Evolutionary conservation across 2,113 vertebrate species (phyloP).

Genomic region (Marcusenius ussheri): DNA sequence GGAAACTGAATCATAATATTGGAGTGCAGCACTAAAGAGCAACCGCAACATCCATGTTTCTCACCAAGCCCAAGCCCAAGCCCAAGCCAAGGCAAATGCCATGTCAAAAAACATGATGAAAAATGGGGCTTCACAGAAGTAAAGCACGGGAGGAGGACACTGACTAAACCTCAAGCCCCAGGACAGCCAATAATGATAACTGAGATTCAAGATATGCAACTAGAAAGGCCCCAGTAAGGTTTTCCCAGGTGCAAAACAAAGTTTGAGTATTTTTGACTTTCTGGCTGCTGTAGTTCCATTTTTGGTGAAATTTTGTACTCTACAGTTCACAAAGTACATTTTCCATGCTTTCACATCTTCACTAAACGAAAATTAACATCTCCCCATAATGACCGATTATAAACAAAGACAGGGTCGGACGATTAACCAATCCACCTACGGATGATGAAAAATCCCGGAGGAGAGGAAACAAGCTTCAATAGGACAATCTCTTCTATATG

Average conservation of each 20-base stretch:
- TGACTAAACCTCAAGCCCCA: background rate
- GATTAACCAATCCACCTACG: background rate
- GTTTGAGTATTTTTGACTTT: background rate
- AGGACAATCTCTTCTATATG: background rate
- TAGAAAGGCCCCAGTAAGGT: background rate
- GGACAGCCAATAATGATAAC: background rate
- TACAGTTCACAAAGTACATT: background rate
- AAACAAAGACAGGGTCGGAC: background rate
- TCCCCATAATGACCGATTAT: background rate
- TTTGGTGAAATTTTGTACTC: background rate
- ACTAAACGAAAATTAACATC: background rate
- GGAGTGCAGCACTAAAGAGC: background rate
- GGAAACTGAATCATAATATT: slow-evolving; percentile 9
- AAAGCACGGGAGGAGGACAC: background rate
- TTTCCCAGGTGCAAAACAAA: background rate
- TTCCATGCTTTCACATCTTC: background rate
- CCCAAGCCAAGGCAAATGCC: background rate
- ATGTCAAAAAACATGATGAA: background rate
- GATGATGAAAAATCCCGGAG: background rate
- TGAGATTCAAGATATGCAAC: background rate
- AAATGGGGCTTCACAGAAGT: background rate
- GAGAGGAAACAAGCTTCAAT: background rate
- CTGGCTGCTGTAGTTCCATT: background rate
- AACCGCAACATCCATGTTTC: background rate
- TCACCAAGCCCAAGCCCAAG: background rate